Percentiles rank a stretch among this genome's conserved stretches.
These are phyloP conservation scores for Berghia stephanieae DNA, from an alignment of 1,140 invertebrate species.

Conservation along the genomic window DNA sequence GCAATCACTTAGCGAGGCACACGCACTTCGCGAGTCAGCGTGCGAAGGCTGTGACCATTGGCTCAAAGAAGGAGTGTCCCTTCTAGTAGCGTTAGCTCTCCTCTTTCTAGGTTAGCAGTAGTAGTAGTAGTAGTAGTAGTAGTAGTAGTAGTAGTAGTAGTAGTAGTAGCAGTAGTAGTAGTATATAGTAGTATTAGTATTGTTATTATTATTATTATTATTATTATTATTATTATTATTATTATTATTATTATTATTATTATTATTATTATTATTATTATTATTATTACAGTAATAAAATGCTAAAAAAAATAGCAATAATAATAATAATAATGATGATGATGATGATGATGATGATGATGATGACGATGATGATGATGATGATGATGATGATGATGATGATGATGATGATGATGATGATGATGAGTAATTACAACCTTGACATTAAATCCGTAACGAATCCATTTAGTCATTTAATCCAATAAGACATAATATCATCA, in stretches of 20 bases:
- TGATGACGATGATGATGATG: constrained; percentile 5
- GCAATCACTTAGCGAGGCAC: too few species aligned
- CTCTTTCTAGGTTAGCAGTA: too few species aligned
- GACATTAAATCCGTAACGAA: too few species aligned
- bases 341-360: constrained; percentile 8
- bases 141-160: neutral
- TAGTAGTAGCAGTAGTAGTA: neutral
- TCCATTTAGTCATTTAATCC: too few species aligned
- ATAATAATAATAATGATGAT: neutral
- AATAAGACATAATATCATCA: too few species aligned
- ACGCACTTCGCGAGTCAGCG: too few species aligned
- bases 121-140: neutral
- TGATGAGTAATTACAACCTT: too few species aligned
- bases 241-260: neutral
- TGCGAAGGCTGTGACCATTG: too few species aligned
- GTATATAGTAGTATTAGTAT: too few species aligned
- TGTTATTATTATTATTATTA: neutral
- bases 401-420: neutral
- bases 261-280: neutral
- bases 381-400: neutral
- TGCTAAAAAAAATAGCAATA: neutral
- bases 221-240: neutral
- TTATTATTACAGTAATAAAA: neutral
- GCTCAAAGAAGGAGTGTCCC: too few species aligned
- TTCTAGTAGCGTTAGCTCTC: too few species aligned